phyloP scores from a whole-genome alignment of 1,140 invertebrate species.

The Lucilia sericata region DNA sequence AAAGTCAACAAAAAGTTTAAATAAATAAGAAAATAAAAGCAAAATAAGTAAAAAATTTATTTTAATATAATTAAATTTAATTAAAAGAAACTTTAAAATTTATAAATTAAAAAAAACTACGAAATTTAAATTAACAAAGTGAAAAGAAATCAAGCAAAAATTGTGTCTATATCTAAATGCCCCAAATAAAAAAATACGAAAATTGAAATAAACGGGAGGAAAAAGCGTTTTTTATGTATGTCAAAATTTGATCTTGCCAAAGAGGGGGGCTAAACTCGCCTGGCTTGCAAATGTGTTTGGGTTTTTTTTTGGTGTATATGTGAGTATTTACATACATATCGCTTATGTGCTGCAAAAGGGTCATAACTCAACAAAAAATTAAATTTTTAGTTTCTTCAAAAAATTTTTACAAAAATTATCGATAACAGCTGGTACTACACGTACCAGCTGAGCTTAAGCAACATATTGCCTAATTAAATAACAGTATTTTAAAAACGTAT shows the following conservation, averaged over 20 bases:
- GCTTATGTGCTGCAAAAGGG: too few relatives aligned
- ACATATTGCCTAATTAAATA: too few relatives aligned
- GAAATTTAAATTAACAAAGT: neutral
- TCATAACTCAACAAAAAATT: too few relatives aligned
- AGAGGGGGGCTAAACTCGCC: neutral
- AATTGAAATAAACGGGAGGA: too few relatives aligned
- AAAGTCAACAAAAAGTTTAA: neutral
- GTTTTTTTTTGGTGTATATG: too few relatives aligned
- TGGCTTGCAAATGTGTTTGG: neutral
- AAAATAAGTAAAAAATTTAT: neutral
- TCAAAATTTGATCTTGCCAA: constrained; percentile 40
- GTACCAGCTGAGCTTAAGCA: too few relatives aligned
- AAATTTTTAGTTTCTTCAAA: too few relatives aligned
- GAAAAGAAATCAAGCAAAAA: constrained; percentile 30
- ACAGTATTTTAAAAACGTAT: too few relatives aligned
- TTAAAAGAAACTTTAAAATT: constrained; percentile 17
- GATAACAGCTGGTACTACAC: too few relatives aligned
- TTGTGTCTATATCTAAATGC: constrained; percentile 43
- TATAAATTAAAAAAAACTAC: neutral
- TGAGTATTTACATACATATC: too few relatives aligned
- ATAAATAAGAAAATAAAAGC: neutral
- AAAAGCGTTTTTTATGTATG: constrained; percentile 8
- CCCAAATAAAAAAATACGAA: neutral
- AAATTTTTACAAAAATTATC: too few relatives aligned
- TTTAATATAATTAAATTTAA: neutral